Evolutionary conservation across 2,113 vertebrate species (phyloP).

Genomic region (Myrmecobius fasciatus): DNA sequence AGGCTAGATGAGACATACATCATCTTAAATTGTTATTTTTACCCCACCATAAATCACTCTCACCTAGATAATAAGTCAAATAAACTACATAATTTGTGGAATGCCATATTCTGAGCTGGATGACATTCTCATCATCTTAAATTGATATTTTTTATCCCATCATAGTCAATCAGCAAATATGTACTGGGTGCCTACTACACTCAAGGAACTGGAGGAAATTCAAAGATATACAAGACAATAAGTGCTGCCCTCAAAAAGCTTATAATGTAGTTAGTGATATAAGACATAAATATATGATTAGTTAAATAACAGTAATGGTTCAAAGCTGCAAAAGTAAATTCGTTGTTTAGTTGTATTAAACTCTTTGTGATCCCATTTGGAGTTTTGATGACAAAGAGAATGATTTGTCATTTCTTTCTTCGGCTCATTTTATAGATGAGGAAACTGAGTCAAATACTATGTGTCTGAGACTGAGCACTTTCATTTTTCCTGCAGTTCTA

Average conservation of each 20-base stretch:
- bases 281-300: slow-evolving; percentile 12
- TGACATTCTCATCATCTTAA: slow-evolving; percentile 14
- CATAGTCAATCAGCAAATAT: slow-evolving; percentile 3
- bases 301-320: not conserved
- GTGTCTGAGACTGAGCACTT: not conserved
- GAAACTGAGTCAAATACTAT: not conserved
- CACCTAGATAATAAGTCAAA: not conserved
- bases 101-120: not conserved
- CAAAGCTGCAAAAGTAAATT: not conserved
- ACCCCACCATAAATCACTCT: not conserved
- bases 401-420: not conserved
- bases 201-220: not conserved
- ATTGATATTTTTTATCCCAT: not conserved
- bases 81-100: slow-evolving; percentile 28
- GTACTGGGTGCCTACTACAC: not conserved
- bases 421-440: not conserved
- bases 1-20: not conserved
- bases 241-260: slow-evolving; percentile 12
- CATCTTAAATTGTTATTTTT: slow-evolving; percentile 38
- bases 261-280: slow-evolving; percentile 4
- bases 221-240: not conserved
- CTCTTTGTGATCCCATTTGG: not conserved
- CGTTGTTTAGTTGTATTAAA: not conserved
- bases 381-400: not conserved
- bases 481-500: not conserved